A percentile compares a stretch with the other conserved stretches of the same genome.
phyloP scores from a whole-genome alignment of 1,140 invertebrate genomes.

The Papilio aristodemus region DNA sequence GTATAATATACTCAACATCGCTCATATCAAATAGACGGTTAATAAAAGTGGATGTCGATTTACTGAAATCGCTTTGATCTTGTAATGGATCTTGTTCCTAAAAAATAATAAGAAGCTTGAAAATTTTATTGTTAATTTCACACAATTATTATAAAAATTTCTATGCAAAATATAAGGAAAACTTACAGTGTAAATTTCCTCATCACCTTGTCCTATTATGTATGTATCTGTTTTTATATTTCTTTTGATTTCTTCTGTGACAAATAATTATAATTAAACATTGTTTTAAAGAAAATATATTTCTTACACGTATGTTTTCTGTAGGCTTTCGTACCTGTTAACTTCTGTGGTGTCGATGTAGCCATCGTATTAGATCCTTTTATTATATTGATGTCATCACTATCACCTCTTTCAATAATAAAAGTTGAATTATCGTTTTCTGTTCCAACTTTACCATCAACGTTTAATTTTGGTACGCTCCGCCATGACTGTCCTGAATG shows the following conservation, averaged over 20 bases:
- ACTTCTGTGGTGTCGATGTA: constrained; percentile 65
- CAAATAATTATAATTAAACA: background rate
- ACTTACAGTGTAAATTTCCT: constrained; percentile 55
- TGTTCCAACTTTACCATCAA: constrained; percentile 35
- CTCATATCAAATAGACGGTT: constrained; percentile 67
- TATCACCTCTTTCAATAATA: constrained; percentile 36
- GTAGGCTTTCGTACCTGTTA: constrained; percentile 35
- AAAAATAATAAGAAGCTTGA: constrained; percentile 23
- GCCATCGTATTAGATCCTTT: constrained; percentile 40
- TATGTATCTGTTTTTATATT: constrained; percentile 43
- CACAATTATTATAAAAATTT: background rate
- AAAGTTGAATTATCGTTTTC: constrained; percentile 43
- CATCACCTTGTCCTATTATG: constrained; percentile 71
- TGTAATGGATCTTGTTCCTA: constrained; percentile 38
- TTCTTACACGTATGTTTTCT: background rate
- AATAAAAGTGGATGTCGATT: constrained; percentile 65
- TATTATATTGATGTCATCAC: constrained; percentile 33
- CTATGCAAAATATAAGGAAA: constrained; percentile 10
- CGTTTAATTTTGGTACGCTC: constrained; percentile 47
- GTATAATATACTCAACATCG: constrained; percentile 52
- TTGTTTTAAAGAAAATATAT: too few relatives aligned
- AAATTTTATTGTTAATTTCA: background rate
- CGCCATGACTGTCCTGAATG: constrained; percentile 57
- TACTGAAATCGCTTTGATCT: constrained; percentile 37
- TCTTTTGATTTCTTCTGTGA: constrained; percentile 24